Conservation (phyloP, 2,888 invertebrate species). For the Clitarchus hookeri region DNA sequence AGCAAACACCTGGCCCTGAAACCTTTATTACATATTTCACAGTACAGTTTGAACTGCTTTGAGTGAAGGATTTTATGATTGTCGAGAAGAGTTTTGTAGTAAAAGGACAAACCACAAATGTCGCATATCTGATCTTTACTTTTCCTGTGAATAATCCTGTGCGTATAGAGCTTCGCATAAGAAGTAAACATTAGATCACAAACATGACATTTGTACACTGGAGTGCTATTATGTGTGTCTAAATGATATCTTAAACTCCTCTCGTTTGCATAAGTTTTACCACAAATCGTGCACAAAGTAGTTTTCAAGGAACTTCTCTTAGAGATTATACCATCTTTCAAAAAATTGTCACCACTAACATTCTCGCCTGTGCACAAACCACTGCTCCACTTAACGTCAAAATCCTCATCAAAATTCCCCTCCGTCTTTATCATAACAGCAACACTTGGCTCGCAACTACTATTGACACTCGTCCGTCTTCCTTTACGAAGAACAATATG, state of each 20-base stretch:
- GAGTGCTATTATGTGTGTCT: not conserved
- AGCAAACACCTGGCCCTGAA: constrained; percentile 59
- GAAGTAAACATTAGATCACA: not conserved
- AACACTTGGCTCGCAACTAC: not conserved
- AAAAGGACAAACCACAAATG: not conserved
- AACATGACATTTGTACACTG: constrained; percentile 8
- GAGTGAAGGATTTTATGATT: constrained; percentile 17
- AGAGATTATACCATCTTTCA: not conserved
- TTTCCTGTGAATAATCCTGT: constrained; percentile 17
- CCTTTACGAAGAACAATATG: not conserved
- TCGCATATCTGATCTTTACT: constrained; percentile 19
- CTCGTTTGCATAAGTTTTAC: constrained; percentile 11
- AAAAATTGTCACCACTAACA: not conserved
- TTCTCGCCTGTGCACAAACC: not conserved
- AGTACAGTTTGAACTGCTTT: constrained; percentile 43
- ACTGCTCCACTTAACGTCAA: not conserved
- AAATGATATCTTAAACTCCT: constrained; percentile 18
- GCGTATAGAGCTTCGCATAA: not conserved
- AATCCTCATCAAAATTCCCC: not conserved
- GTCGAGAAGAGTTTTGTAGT: constrained; percentile 3
- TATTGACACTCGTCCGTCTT: not conserved
- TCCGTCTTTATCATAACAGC: not conserved
- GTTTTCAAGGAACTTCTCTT: not conserved
- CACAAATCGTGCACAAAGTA: constrained; percentile 6
- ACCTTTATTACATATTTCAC: constrained; percentile 60